Conservation (phyloP, 2,113 vertebrate genomes). For the Drymodes brunneopygia region DNA sequence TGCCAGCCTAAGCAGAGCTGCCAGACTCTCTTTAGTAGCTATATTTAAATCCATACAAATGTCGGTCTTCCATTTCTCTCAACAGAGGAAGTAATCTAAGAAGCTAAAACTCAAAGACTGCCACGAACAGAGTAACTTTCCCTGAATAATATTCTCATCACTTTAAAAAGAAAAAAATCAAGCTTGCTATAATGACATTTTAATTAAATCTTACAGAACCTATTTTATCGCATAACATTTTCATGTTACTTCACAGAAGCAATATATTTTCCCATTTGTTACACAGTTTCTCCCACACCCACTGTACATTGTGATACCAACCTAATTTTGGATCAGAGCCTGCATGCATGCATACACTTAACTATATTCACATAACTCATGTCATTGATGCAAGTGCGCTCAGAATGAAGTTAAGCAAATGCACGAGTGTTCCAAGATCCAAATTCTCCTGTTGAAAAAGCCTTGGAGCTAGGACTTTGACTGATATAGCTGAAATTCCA, state of each 20-base stretch:
- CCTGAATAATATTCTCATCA: neutral
- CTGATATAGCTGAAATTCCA: slow-evolving; percentile 48
- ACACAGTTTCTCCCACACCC: slow-evolving; percentile 45
- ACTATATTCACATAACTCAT: slow-evolving; percentile 50
- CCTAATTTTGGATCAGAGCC: slow-evolving; percentile 57
- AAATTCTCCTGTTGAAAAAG: slow-evolving; percentile 33
- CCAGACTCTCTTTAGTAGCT: neutral
- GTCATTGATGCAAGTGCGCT: neutral
- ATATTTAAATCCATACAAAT: neutral
- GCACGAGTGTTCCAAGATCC: slow-evolving; percentile 1
- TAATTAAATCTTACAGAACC: slow-evolving; percentile 49
- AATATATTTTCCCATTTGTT: slow-evolving; percentile 54
- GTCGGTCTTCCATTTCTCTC: neutral
- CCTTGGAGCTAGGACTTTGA: slow-evolving; percentile 36
- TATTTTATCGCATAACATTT: slow-evolving; percentile 44
- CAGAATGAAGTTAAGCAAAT: slow-evolving; percentile 50
- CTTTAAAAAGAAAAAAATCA: neutral
- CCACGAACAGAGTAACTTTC: neutral
- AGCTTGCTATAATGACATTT: slow-evolving; percentile 25
- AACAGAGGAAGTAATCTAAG: neutral
- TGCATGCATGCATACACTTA: slow-evolving; percentile 53
- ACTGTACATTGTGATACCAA: slow-evolving; percentile 53
- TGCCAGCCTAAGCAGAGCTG: neutral
- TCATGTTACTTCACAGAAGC: slow-evolving; percentile 30
- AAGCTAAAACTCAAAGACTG: neutral